These are phyloP conservation scores for Malurus splendens DNA, from an alignment of 2,797 vertebrate species.

Conservation along the genomic window DNA sequence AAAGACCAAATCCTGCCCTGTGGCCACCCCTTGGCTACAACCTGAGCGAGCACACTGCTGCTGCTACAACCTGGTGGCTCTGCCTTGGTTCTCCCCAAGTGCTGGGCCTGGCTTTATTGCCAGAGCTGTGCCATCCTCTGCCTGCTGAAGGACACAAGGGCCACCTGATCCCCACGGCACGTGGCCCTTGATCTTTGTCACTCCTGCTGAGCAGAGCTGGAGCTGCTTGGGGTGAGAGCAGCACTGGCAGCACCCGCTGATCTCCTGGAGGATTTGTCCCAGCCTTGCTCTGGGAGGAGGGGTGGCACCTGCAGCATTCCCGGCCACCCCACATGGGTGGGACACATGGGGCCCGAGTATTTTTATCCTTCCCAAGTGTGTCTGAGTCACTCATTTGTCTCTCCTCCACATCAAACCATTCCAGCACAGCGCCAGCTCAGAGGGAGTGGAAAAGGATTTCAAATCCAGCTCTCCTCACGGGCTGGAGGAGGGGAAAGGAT, in stretches of 20 bases:
- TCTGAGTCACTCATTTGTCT: too few relatives aligned
- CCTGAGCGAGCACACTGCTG: neutral
- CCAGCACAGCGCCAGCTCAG: too few relatives aligned
- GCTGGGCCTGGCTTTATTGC: neutral
- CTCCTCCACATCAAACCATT: too few relatives aligned
- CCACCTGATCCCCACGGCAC: neutral
- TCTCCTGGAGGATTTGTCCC: rapidly evolving
- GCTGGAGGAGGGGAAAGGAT: too few relatives aligned
- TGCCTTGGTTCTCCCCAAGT: neutral
- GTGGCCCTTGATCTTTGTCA: neutral
- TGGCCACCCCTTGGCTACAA: neutral
- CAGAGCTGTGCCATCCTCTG: neutral
- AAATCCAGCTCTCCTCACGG: too few relatives aligned
- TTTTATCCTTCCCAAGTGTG: too few relatives aligned
- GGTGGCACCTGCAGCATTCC: neutral
- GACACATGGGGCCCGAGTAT: neutral
- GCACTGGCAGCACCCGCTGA: rapidly evolving
- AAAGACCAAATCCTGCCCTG: neutral
- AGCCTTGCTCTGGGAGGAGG: rapidly evolving
- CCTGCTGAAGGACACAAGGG: neutral
- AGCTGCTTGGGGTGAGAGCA: too few relatives aligned
- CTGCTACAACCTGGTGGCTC: rapidly evolving
- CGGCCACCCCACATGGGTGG: rapidly evolving
- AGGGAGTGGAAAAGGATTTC: too few relatives aligned
- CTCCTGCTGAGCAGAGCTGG: neutral